Conservation (phyloP, 2,797 vertebrate species). For the Esox masquinongy region DNA sequence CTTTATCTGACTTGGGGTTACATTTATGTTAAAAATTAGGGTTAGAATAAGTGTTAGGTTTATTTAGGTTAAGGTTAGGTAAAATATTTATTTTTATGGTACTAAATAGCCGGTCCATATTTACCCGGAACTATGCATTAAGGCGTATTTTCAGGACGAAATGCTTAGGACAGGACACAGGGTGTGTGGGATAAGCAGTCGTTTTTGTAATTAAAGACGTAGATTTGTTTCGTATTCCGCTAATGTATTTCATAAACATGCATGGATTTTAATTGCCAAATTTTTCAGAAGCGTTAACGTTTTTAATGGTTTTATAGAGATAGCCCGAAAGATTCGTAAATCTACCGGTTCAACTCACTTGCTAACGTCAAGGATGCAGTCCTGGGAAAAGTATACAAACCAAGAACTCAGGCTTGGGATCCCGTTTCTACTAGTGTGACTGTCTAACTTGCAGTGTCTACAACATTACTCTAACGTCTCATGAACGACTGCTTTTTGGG, state of each 20-base stretch:
- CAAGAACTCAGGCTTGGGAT: no score
- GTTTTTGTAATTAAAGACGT: background rate
- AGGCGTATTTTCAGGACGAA: background rate
- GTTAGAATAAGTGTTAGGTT: no score
- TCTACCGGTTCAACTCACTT: background rate
- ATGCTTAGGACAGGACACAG: background rate
- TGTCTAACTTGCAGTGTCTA: no score
- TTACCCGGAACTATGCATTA: background rate
- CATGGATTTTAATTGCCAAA: background rate
- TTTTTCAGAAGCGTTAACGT: no score
- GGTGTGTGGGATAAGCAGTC: background rate
- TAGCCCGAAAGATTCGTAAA: background rate
- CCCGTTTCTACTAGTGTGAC: no score
- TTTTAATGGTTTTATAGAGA: no score
- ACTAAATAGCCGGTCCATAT: background rate
- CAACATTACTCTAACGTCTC: no score
- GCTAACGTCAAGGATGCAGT: no score
- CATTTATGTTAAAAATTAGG: no score
- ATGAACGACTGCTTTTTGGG: background rate
- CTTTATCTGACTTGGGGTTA: no score
- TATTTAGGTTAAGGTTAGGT: no score
- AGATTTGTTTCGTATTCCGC: background rate
- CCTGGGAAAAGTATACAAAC: no score
- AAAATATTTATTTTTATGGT: background rate
- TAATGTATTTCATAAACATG: background rate